These are phyloP conservation scores for Drosophila asahinai DNA, from an alignment of 1,140 invertebrate species.

Conservation along the genomic window DNA sequence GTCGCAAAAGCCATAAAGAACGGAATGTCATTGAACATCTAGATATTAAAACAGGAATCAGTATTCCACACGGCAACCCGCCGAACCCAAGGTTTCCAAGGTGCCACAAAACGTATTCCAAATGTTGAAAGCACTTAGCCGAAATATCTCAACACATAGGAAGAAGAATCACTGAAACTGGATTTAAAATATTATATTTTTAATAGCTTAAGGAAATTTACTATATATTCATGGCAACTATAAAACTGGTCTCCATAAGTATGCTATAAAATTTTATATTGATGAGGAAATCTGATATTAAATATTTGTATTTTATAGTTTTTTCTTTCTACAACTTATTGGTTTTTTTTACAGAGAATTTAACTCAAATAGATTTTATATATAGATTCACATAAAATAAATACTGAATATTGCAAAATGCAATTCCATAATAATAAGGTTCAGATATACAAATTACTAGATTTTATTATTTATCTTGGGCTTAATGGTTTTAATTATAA, in stretches of 20 bases:
- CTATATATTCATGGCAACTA: no score
- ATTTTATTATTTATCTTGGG: no score
- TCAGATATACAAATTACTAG: no score
- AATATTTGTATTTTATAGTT: no score
- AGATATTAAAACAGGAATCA: slow-evolving; percentile 67
- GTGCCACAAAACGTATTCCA: slow-evolving; percentile 33
- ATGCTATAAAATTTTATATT: not conserved
- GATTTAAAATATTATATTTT: not conserved
- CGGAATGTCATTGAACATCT: slow-evolving; percentile 75
- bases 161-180: slow-evolving; percentile 5
- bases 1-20: slow-evolving; percentile 50
- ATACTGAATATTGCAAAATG: no score
- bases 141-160: slow-evolving; percentile 6
- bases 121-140: slow-evolving; percentile 15
- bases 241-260: not conserved
- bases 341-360: no score
- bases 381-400: no score
- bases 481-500: no score
- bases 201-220: not conserved
- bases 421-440: no score
- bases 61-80: slow-evolving; percentile 47
- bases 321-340: no score
- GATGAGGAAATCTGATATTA: no score
- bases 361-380: no score
- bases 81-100: slow-evolving; percentile 17